Evolutionary conservation across 2,113 vertebrate species (phyloP), one percentile per base, ranked within the genome.

Genomic region (Scortum barcoo): DNA sequence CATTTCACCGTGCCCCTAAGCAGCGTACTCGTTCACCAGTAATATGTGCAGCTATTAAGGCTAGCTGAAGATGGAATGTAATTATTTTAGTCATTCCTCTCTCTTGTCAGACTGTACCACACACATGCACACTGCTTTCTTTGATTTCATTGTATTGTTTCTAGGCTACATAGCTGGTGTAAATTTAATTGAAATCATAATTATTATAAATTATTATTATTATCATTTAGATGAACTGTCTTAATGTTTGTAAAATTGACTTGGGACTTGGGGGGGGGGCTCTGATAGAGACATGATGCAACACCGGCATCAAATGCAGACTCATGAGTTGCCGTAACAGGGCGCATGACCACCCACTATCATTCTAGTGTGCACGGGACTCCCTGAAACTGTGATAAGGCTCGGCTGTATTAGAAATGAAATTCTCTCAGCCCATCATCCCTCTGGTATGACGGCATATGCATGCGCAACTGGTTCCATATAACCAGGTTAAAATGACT

Each of bases 1-100:
- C 61, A 67, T 86, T 89, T 77, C 81, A 67, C 84, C 78, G 69
- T 24, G 81, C 57, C 56, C 71, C 72, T 81, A 78, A 86, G 83
- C 83, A 60, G 57, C 79, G 28, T 67, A 54, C 76, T 85, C 58
- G 84, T 66, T 88, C 80, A 56, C 53, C 61, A 83, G 75, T 65
- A 67, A 75, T 63, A 67, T 81, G 76, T 30, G 5, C 42, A 71
- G 68, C 78, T 80, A 85, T 81, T 67, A 80, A 65, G 80, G 53
- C 56, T 42, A 56, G 66, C 76, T 82, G 38, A 46, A 83, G 58
- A 86, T 54, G 7, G n/a, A 80, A 80, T 80, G 53, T 53, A 57
- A 72, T 81, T 78, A 78, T 81, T 77, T 62, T 62, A 61, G 30
- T 56, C 38, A 60, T 76, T 50, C 62, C 8, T 83, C 81, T 71